Percentiles rank a stretch among this genome's conserved stretches.
Evolutionary conservation across 92 coral and sea anemone species (phyloP).

Genomic region (Paragorgia papillata): DNA sequence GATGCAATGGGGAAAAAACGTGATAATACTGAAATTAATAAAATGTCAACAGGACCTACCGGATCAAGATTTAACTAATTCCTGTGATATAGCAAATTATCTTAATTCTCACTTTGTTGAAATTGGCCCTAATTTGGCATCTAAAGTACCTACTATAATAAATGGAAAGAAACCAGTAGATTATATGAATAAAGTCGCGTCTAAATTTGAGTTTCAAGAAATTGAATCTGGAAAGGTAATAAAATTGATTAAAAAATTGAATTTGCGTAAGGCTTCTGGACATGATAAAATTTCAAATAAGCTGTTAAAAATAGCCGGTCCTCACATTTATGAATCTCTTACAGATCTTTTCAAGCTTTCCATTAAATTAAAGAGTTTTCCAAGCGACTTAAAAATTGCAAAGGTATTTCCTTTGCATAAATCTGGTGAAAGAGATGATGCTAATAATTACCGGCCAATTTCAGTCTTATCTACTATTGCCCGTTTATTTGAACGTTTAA

Average conservation of each 20-base stretch:
- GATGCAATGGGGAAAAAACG: slow-evolving; percentile 36
- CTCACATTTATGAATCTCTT: slow-evolving; percentile 32
- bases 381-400: slow-evolving; percentile 18
- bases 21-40: slow-evolving; percentile 14
- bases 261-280: slow-evolving; percentile 17
- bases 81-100: slow-evolving; percentile 34
- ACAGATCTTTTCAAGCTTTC: slow-evolving; percentile 28
- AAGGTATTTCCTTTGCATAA: slow-evolving; percentile 22
- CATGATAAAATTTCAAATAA: slow-evolving; percentile 23
- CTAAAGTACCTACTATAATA: background rate
- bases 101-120: slow-evolving; percentile 21
- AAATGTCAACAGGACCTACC: background rate
- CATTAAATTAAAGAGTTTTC: slow-evolving; percentile 22
- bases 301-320: background rate
- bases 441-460: slow-evolving; percentile 48
- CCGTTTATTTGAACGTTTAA: slow-evolving; percentile 19
- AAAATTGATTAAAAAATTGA: background rate
- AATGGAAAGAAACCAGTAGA: background rate
- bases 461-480: slow-evolving; percentile 37
- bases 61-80: background rate
- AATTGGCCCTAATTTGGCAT: slow-evolving; percentile 27
- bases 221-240: slow-evolving; percentile 14
- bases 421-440: background rate
- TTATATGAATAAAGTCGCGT: background rate
- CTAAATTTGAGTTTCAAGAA: slow-evolving; percentile 24